Conservation (phyloP, 2,797 vertebrate genomes). For the Coregonus sp. region DNA sequence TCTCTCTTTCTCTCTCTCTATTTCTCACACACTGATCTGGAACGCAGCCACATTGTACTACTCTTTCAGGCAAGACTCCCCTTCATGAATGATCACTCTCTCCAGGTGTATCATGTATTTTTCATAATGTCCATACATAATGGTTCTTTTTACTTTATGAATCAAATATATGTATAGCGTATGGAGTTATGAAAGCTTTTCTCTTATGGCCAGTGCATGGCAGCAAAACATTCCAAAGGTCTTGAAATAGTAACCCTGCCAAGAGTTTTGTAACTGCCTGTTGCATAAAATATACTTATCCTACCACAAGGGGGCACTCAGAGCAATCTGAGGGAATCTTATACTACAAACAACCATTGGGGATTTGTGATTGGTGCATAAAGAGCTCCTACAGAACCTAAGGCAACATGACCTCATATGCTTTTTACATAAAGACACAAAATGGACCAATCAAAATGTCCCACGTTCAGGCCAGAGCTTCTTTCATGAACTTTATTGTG, state of each 20-base stretch:
- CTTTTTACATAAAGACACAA: no score
- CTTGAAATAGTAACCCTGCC: background rate
- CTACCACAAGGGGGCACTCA: conserved; percentile 29
- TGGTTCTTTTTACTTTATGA: background rate
- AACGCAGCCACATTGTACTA: background rate
- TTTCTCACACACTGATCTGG: background rate
- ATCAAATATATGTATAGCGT: background rate
- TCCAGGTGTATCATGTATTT: no score
- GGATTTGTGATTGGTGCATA: background rate
- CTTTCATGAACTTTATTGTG: background rate
- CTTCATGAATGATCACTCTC: background rate
- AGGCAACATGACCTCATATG: no score
- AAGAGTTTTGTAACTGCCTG: conserved; percentile 19
- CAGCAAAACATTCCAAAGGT: background rate
- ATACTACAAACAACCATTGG: background rate
- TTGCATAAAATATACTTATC: conserved; percentile 24
- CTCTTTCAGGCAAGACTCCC: background rate
- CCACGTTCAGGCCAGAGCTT: background rate
- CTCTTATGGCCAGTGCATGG: background rate
- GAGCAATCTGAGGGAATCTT: background rate
- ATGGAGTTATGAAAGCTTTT: background rate
- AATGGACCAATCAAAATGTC: background rate
- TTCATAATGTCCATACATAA: no score
- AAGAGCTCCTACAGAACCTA: background rate
- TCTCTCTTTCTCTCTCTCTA: no score